Conservation (phyloP, 2,888 invertebrate species). For the Drosophila anomalipes region DNA sequence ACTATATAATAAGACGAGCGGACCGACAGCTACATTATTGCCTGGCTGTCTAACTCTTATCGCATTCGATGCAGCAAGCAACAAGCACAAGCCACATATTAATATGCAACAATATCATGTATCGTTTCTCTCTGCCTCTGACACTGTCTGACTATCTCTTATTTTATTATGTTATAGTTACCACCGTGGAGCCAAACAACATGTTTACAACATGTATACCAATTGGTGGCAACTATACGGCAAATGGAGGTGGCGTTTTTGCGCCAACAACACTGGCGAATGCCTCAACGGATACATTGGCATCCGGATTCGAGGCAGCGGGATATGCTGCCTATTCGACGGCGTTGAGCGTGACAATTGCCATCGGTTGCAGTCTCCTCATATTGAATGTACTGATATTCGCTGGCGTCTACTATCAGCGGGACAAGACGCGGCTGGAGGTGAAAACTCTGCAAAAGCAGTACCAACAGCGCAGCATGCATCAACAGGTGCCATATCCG, state of each 20-base stretch:
- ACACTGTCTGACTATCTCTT: constrained; percentile 1
- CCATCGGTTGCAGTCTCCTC: constrained; percentile 97
- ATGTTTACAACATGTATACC: constrained; percentile 86
- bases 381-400: constrained; percentile 97
- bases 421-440: constrained; percentile 93
- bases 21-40: constrained; percentile 18
- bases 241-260: constrained; percentile 81
- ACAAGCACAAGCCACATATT: constrained; percentile 27
- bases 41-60: constrained; percentile 10
- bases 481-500: constrained; percentile 86
- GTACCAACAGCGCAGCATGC: constrained; percentile 89
- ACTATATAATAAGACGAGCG: not conserved
- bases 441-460: constrained; percentile 92
- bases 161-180: constrained; percentile 72
- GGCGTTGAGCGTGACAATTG: constrained; percentile 96
- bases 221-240: constrained; percentile 85
- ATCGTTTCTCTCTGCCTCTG: constrained; percentile 2
- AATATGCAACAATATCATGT: constrained; percentile 37
- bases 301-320: constrained; percentile 91
- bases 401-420: constrained; percentile 97
- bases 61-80: constrained; percentile 21
- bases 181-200: constrained; percentile 85
- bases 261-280: constrained; percentile 87
- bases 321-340: constrained; percentile 96
- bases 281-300: constrained; percentile 90